Conservation (phyloP, 2,888 invertebrate genomes). For the Sarcophaga subvicina region DNA sequence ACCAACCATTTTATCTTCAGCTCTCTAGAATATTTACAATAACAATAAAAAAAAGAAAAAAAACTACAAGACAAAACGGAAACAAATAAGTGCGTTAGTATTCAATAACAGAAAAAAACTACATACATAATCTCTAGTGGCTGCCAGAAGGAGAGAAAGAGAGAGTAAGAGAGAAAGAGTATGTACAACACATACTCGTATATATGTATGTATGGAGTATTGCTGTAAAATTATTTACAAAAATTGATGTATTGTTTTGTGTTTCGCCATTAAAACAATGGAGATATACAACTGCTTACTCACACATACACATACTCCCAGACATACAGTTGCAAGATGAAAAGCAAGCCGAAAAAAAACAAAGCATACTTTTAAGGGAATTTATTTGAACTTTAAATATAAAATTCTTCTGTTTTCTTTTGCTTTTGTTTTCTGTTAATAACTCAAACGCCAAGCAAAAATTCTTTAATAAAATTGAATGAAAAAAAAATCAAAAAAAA, state of each 20-base stretch:
- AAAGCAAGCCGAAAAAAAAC: slow-evolving; percentile 39
- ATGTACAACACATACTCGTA: no score
- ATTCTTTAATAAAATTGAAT: slow-evolving; percentile 47
- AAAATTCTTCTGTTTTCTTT: slow-evolving; percentile 17
- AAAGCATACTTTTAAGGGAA: slow-evolving; percentile 59
- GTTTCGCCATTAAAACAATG: not conserved
- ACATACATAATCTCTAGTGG: not conserved
- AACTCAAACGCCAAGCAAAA: slow-evolving; percentile 32
- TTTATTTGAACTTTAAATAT: slow-evolving; percentile 21
- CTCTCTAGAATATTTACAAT: slow-evolving; percentile 3
- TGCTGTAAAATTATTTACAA: slow-evolving; percentile 41
- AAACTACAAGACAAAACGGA: not conserved
- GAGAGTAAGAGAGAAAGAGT: not conserved
- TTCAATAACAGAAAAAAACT: not conserved
- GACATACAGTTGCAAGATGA: not conserved
- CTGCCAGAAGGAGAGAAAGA: not conserved
- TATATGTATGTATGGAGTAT: slow-evolving; percentile 21
- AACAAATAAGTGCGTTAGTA: slow-evolving; percentile 40
- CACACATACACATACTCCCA: not conserved
- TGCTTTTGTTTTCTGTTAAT: slow-evolving; percentile 28
- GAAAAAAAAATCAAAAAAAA: not conserved
- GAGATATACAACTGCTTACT: slow-evolving; percentile 10
- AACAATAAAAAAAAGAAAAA: not conserved
- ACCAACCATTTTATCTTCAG: not conserved
- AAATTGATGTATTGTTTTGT: slow-evolving; percentile 68